phyloP scores from a whole-genome alignment of 2,797 vertebrate genomes.

The Dendrocincla fuliginosa region DNA sequence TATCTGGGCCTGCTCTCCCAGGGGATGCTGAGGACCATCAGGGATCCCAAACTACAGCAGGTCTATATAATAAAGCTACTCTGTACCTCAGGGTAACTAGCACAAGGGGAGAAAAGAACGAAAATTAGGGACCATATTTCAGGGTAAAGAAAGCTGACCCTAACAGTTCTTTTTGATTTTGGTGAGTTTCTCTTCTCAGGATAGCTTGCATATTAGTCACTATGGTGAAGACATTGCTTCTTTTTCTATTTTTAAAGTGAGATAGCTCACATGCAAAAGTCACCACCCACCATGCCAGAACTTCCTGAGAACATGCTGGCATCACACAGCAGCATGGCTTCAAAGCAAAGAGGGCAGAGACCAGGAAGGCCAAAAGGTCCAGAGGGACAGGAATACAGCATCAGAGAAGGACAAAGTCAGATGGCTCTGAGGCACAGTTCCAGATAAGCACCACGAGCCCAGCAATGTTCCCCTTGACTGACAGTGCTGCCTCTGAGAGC shows the following conservation, averaged over 20 bases:
- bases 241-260: not conserved
- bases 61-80: not conserved
- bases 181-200: not conserved
- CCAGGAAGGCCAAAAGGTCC: not conserved
- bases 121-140: not conserved
- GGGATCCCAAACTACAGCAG: not conserved
- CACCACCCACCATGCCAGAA: not conserved
- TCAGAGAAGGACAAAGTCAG: not conserved
- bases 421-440: not conserved
- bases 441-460: accelerated
- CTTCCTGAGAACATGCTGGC: not conserved
- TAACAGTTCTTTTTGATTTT: accelerated
- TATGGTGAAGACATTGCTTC: not conserved
- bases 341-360: not conserved
- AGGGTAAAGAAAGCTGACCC: not conserved
- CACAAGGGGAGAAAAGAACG: not conserved
- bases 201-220: not conserved
- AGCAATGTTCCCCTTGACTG: not conserved
- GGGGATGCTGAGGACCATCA: not conserved
- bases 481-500: not conserved
- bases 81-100: not conserved
- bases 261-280: not conserved
- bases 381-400: not conserved
- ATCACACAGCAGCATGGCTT: not conserved
- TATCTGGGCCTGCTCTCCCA: not conserved